Evolutionary conservation across 1,140 invertebrate species (phyloP), one percentile per base, ranked within the genome.

Genomic region (Drosophila tropicalis): DNA sequence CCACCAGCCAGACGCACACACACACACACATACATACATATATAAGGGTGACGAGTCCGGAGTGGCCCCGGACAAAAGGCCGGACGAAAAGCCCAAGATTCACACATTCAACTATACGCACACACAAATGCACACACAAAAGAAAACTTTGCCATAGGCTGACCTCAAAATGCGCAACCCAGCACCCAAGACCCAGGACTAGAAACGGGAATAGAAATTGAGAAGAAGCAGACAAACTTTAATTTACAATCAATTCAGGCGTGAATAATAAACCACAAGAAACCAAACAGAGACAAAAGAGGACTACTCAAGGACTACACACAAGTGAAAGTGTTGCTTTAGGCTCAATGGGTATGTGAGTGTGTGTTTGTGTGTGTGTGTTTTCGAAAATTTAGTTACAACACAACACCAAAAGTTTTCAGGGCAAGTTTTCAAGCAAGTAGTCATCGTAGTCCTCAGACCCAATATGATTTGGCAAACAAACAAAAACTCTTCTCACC

Each of bases 171-270:
- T 85, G 84, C 84, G 89, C 76, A 51, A 17, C 44, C 44, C 44
- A 12, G 44, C 3, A 3, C 44, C 15, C 44, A 47, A 15, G 44
- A 47, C 34, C 44, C 44, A 51, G 44, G 44, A 51, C 7, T 10
- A 51, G 19, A 79, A 84, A n/a, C n/a, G n/a, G n/a, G n/a, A n/a
- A 73, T 41, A 47, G 41, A 66, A 60, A 56, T 39, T 15, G 32
- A 17, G n/a, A 25, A 63, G 58, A 34, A 39, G 19, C 67, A 55
- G 76, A 77, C 81, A 91, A 90, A 90, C 90, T 91, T 91, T 91
- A 90, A 91, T 91, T 91, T 86, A 91, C 83, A 91, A 91, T 91
- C 90, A 91, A 91, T 91, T 91, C 90, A 91, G 90, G 90, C 90
- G 90, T 89, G 81, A 90, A 91, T 91, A 91, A 91, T 91, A 90